Evolutionary conservation across 2,113 vertebrate species (phyloP).

Genomic region (Anser brachyrhynchus): DNA sequence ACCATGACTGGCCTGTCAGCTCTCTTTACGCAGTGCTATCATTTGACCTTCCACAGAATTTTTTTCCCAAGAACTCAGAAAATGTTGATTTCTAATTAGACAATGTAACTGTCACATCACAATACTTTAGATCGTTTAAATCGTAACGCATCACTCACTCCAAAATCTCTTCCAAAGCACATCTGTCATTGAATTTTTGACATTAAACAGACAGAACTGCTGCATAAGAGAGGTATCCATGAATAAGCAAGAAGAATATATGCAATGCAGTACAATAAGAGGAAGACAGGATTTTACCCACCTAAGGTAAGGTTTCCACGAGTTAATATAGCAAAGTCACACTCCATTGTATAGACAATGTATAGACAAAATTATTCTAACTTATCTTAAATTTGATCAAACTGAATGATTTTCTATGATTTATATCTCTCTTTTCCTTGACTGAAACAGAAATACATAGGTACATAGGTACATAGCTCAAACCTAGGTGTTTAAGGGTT

Average conservation of each 20-base stretch:
- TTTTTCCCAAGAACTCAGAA: neutral
- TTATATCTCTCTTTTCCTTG: neutral
- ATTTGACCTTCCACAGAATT: neutral
- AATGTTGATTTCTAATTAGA: neutral
- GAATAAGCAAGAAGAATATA: slow-evolving; percentile 37
- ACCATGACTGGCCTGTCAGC: neutral
- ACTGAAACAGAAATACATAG: neutral
- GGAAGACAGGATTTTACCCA: slow-evolving; percentile 40
- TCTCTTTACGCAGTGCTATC: neutral
- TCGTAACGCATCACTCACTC: slow-evolving; percentile 8
- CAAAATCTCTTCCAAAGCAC: neutral
- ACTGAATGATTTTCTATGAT: neutral
- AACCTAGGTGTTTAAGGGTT: neutral
- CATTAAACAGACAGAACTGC: neutral
- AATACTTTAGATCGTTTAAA: neutral
- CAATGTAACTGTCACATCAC: slow-evolving; percentile 16
- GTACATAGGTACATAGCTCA: neutral
- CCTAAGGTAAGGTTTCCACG: neutral
- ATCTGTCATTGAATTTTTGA: slow-evolving; percentile 12
- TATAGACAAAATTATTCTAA: neutral
- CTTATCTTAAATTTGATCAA: slow-evolving; percentile 26
- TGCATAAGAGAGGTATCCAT: slow-evolving; percentile 30
- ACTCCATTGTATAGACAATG: neutral
- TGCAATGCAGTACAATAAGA: neutral
- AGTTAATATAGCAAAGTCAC: neutral